Conservation (phyloP, 2,888 invertebrate species). For the Thalpophila matura region DNA sequence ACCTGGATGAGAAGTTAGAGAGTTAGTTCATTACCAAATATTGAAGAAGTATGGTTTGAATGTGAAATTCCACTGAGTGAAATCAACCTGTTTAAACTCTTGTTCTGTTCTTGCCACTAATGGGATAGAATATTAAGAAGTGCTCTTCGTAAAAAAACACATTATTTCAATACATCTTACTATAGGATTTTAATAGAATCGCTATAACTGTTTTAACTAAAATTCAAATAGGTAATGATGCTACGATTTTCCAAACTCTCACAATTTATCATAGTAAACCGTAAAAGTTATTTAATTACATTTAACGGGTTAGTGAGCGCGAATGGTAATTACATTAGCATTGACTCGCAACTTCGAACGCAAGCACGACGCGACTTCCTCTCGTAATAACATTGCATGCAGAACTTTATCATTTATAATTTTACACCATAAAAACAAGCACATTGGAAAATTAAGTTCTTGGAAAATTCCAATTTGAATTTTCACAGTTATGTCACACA, state of each 20-base stretch:
- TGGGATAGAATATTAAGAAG: too few species aligned
- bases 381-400: conserved; percentile 19
- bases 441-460: not conserved
- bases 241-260: not conserved
- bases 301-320: conserved; percentile 29
- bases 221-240: conserved; percentile 8
- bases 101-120: too few species aligned
- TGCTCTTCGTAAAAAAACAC: too few species aligned
- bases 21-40: not conserved
- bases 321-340: conserved; percentile 29
- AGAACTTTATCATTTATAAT: conserved; percentile 10
- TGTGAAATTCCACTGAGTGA: not conserved
- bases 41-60: not conserved
- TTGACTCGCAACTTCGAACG: conserved; percentile 11
- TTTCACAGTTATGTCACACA: too few species aligned
- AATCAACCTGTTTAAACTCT: not conserved
- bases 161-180: too few species aligned
- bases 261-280: conserved; percentile 13
- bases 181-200: too few species aligned
- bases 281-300: conserved; percentile 31
- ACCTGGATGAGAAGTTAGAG: conserved; percentile 72
- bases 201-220: too few species aligned
- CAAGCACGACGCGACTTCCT: not conserved
- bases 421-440: not conserved
- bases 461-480: not conserved